Conservation (phyloP, 1,140 invertebrate species). For the Charaxes varanes region DNA sequence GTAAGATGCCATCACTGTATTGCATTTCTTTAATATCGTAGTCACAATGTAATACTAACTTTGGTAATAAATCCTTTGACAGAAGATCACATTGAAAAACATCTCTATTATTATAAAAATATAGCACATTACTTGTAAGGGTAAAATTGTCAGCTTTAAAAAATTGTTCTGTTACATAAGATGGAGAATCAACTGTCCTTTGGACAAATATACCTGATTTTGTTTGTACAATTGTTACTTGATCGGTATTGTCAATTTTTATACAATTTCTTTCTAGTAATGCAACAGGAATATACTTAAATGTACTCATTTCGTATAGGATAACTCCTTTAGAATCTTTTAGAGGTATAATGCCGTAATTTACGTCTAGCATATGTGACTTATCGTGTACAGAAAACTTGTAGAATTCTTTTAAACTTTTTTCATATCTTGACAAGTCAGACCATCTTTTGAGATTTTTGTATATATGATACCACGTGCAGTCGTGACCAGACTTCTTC, state of each 20-base stretch:
- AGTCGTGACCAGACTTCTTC: conserved; percentile 42
- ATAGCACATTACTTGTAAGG: conserved; percentile 29
- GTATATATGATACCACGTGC: conserved; percentile 52
- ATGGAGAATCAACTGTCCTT: conserved; percentile 32
- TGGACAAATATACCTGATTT: conserved; percentile 41
- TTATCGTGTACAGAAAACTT: conserved; percentile 47
- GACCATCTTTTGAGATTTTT: conserved; percentile 48
- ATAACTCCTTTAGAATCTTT: conserved; percentile 43
- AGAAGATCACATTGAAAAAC: conserved; percentile 47
- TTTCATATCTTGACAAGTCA: conserved; percentile 30
- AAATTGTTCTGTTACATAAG: conserved; percentile 30
- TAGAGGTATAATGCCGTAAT: conserved; percentile 47
- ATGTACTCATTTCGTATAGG: conserved; percentile 41
- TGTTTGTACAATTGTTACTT: conserved; percentile 35
- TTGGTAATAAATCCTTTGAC: conserved; percentile 24
- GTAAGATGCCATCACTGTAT: conserved; percentile 28
- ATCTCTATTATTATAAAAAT: conserved; percentile 44
- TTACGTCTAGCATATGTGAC: conserved; percentile 38
- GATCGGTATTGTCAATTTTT: conserved; percentile 49
- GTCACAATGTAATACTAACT: conserved; percentile 37
- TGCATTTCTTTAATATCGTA: conserved; percentile 53
- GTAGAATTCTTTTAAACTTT: conserved; percentile 45
- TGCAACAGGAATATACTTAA: conserved; percentile 51
- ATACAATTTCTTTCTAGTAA: conserved; percentile 45
- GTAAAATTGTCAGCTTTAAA: conserved; percentile 51